Percentiles rank a stretch among this genome's conserved stretches.
These are phyloP conservation scores for Alauda arvensis DNA, from an alignment of 2,797 vertebrate genomes.

Conservation along the genomic window DNA sequence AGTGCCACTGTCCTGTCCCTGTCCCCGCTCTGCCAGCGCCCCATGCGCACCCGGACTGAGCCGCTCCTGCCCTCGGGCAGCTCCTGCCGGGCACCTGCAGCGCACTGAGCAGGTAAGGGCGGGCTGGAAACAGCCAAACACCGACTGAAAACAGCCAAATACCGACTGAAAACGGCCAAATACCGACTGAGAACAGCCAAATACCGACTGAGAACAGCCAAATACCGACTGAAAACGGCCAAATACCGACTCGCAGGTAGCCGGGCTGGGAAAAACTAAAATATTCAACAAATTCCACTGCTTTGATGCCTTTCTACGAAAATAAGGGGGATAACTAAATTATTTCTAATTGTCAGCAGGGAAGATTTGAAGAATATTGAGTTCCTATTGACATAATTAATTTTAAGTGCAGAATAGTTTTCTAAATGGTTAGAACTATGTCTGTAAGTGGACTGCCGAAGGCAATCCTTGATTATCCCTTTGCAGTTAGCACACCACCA, in stretches of 20 bases:
- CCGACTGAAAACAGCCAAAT: no score
- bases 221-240: fast-evolving
- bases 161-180: no score
- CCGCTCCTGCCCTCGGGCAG: fast-evolving
- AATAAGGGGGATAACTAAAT: not conserved
- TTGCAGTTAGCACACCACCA: not conserved
- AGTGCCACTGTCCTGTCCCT: no score
- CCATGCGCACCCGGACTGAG: not conserved
- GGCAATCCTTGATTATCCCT: not conserved
- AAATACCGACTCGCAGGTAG: not conserved
- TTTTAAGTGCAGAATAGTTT: not conserved
- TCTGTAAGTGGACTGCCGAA: not conserved
- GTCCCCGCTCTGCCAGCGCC: not conserved
- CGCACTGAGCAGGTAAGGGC: not conserved
- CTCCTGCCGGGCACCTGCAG: not conserved
- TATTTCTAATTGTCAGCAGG: not conserved
- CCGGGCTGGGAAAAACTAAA: not conserved
- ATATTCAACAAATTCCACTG: not conserved
- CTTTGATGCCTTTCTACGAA: not conserved
- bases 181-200: no score
- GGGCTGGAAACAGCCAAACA: not conserved
- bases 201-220: no score
- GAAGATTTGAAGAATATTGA: not conserved
- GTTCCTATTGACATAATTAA: not conserved
- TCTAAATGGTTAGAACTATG: not conserved